Conservation (phyloP, 2,888 invertebrate genomes). For the Drosophila infuscata region DNA sequence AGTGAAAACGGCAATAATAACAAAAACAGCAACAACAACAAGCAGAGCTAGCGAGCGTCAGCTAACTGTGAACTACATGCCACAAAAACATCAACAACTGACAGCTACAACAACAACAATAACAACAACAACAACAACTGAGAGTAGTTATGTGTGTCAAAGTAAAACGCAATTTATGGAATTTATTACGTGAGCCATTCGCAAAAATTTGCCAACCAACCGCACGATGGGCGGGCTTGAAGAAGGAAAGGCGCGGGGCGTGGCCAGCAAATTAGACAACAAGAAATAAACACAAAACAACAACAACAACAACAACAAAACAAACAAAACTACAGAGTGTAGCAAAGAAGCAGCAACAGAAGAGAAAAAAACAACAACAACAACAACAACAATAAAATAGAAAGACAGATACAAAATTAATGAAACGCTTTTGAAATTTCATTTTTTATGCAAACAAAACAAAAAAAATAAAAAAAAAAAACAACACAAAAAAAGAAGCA, state of each 20-base stretch:
- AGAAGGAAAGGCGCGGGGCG: conserved; percentile 29
- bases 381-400: conserved; percentile 19
- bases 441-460: conserved; percentile 66
- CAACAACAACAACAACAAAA: conserved; percentile 23
- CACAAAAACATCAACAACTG: conserved; percentile 59
- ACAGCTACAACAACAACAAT: conserved; percentile 44
- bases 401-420: conserved; percentile 57
- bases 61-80: conserved; percentile 66
- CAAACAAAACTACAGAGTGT: conserved; percentile 6
- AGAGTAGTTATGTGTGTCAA: conserved; percentile 71
- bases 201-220: conserved; percentile 59
- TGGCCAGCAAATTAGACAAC: conserved; percentile 41
- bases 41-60: conserved; percentile 51
- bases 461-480: conserved; percentile 30
- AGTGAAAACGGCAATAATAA: conserved; percentile 57
- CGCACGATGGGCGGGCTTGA: conserved; percentile 16
- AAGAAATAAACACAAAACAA: conserved; percentile 20
- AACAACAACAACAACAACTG: conserved; percentile 37
- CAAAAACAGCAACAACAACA: conserved; percentile 31
- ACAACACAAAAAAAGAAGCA: conserved; percentile 6
- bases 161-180: conserved; percentile 79
- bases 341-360: conserved; percentile 5
- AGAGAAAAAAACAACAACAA: conserved; percentile 7
- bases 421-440: conserved; percentile 69
- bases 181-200: conserved; percentile 77